A percentile compares a stretch with the other conserved stretches of the same genome.
Conservation (phyloP, 2,888 invertebrate genomes). For the Xanthorhoe spadicearia region DNA sequence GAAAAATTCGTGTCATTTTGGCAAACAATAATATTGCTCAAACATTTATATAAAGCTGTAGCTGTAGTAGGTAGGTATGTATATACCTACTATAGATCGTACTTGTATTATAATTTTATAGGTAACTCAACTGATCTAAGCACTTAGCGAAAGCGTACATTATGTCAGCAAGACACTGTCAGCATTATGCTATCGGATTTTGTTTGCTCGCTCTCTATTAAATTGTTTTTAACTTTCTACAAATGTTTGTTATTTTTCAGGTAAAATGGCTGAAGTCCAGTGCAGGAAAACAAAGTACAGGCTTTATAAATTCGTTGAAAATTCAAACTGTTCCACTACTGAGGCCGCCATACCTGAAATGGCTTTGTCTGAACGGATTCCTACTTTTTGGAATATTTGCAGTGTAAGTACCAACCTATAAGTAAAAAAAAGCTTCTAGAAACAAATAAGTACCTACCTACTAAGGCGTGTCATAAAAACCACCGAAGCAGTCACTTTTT, state of each 20-base stretch:
- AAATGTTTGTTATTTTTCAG: constrained; percentile 47
- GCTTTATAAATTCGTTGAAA: constrained; percentile 71
- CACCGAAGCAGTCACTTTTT: neutral
- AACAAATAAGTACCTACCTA: neutral
- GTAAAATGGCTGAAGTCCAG: constrained; percentile 60
- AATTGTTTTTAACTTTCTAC: neutral
- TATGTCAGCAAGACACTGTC: too few species aligned
- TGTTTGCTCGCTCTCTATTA: too few species aligned
- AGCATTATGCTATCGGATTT: too few species aligned
- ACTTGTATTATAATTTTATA: too few species aligned
- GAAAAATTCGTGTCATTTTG: too few species aligned
- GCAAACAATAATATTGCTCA: too few species aligned
- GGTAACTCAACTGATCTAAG: too few species aligned
- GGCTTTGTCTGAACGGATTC: constrained; percentile 81
- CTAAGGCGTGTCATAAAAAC: neutral
- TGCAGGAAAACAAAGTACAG: constrained; percentile 46
- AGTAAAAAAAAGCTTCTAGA: neutral
- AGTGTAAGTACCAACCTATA: constrained; percentile 82
- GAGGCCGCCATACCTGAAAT: constrained; percentile 80
- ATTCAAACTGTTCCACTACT: constrained; percentile 83
- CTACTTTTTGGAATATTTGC: constrained; percentile 87
- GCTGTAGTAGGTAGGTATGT: too few species aligned
- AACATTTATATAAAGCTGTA: too few species aligned
- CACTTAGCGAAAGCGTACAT: too few species aligned
- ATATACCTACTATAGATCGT: too few species aligned